A percentile compares a stretch with the other conserved stretches of the same genome.
Evolutionary conservation across 2,888 invertebrate genomes (phyloP).

Genomic region (Zaprionus bogoriensis): DNA sequence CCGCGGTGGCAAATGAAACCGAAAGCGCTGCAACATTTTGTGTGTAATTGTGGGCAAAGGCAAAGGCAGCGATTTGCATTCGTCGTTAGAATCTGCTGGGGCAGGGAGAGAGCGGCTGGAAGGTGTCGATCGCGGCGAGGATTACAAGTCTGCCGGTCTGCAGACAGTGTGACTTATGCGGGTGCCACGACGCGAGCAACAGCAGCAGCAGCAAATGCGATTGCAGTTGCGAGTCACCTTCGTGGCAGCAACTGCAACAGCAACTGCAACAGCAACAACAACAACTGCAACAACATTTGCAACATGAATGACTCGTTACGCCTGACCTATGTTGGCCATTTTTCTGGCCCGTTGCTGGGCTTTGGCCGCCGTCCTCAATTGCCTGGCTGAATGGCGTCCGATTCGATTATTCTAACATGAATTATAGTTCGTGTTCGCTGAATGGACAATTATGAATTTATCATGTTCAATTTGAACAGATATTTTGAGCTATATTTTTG

Average conservation of each 20-base stretch:
- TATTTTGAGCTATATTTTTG: conserved; percentile 63
- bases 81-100: conserved; percentile 47
- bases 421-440: conserved; percentile 78
- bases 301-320: conserved; percentile 76
- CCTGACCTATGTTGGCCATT: conserved; percentile 74
- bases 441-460: conserved; percentile 79
- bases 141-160: conserved; percentile 31
- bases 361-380: conserved; percentile 74
- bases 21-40: conserved; percentile 53
- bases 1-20: conserved; percentile 41
- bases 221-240: conserved; percentile 64
- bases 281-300: conserved; percentile 50
- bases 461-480: conserved; percentile 79
- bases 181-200: conserved; percentile 58
- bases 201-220: conserved; percentile 31
- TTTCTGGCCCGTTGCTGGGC: conserved; percentile 50
- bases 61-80: conserved; percentile 49
- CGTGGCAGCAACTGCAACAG: conserved; percentile 42
- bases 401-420: conserved; percentile 79
- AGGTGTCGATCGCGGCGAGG: conserved; percentile 38
- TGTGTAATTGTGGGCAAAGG: conserved; percentile 47
- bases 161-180: conserved; percentile 71
- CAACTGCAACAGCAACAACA: conserved; percentile 36
- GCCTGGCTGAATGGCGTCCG: conserved; percentile 76
- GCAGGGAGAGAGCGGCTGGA: background rate